A percentile compares a stretch with the other conserved stretches of the same genome.
Conservation (phyloP, 2,797 vertebrate species). For the Delichon dasypus region DNA sequence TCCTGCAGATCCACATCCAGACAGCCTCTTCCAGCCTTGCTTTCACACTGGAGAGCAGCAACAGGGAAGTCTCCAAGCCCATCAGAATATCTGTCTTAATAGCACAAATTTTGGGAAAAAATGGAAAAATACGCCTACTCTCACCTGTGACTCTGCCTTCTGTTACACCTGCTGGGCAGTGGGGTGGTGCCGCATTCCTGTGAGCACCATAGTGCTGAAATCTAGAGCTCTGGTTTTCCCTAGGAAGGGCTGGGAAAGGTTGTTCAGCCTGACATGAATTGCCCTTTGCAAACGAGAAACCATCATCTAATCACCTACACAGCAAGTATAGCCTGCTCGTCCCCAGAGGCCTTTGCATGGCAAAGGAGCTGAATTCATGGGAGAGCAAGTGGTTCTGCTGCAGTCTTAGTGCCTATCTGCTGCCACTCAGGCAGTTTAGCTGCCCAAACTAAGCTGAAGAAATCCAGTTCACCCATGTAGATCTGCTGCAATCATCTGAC, state of each 20-base stretch:
- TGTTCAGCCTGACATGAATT: neutral
- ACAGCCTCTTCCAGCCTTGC: neutral
- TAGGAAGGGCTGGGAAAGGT: neutral
- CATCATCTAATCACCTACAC: neutral
- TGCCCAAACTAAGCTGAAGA: neutral
- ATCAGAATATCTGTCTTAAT: neutral
- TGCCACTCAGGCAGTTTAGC: neutral
- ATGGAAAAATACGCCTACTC: neutral
- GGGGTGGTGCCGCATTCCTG: neutral
- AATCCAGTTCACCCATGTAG: neutral
- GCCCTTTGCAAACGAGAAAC: neutral
- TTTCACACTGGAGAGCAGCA: neutral
- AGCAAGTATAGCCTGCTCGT: neutral
- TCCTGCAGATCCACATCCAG: neutral
- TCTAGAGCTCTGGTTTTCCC: neutral
- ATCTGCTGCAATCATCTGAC: neutral
- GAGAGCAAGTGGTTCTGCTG: neutral
- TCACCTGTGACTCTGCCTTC: neutral
- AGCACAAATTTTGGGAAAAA: neutral
- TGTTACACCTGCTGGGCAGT: rapidly evolving
- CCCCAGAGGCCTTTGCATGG: neutral
- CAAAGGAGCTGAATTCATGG: neutral
- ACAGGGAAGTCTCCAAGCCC: neutral
- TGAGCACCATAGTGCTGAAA: neutral
- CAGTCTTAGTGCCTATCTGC: neutral